Percentiles rank a stretch among this genome's conserved stretches.
These are phyloP conservation scores for Takifugu bimaculatus DNA, from an alignment of 2,113 vertebrate genomes.

Conservation along the genomic window DNA sequence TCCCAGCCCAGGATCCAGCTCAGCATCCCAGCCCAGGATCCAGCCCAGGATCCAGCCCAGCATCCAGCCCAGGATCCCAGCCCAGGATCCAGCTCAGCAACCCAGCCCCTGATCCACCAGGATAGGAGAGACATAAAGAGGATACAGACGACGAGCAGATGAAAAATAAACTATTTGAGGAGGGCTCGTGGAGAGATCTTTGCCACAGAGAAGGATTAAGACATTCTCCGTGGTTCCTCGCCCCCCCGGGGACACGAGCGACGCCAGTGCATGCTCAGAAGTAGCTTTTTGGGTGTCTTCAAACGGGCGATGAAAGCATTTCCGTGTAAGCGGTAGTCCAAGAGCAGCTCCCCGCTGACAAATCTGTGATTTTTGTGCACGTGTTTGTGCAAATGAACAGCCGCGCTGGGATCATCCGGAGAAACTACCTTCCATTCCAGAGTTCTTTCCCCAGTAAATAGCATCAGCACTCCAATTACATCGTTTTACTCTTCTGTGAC, in stretches of 20 bases:
- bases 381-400: not conserved
- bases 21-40: too few species aligned
- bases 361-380: not conserved
- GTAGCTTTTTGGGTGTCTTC: constrained; percentile 30
- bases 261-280: constrained; percentile 16
- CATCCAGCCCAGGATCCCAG: too few species aligned
- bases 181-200: too few species aligned
- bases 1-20: too few species aligned
- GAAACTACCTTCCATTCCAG: constrained; percentile 28
- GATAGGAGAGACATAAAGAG: too few species aligned
- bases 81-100: too few species aligned
- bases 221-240: constrained; percentile 3
- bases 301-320: constrained; percentile 41
- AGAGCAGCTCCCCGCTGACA: constrained; percentile 24
- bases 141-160: too few species aligned
- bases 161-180: too few species aligned
- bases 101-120: too few species aligned
- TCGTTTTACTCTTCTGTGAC: not conserved
- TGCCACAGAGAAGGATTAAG: too few species aligned
- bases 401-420: not conserved
- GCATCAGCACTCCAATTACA: constrained; percentile 12
- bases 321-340: constrained; percentile 32
- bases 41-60: too few species aligned
- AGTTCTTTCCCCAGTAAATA: constrained; percentile 24
- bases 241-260: not conserved